Evolutionary conservation across 2,797 vertebrate genomes (phyloP).

Genomic region (Hoplostethus atlanticus): DNA sequence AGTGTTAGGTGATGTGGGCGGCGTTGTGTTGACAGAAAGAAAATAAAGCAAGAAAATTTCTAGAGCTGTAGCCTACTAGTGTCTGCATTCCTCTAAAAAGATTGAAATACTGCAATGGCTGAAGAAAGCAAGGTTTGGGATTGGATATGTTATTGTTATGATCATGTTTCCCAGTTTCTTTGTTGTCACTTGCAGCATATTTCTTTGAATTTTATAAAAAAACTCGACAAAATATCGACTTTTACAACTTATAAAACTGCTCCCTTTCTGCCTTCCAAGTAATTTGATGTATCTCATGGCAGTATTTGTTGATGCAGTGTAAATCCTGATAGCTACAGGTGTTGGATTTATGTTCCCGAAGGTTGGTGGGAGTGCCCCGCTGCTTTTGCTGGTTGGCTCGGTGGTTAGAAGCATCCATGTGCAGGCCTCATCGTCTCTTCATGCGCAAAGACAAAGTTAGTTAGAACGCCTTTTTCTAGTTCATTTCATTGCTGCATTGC

Average conservation of each 20-base stretch:
- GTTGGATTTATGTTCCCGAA: constrained; percentile 9
- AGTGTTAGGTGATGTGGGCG: too few relatives aligned
- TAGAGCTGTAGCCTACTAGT: too few relatives aligned
- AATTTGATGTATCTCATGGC: neutral
- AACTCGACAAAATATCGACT: too few relatives aligned
- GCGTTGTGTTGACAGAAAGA: too few relatives aligned
- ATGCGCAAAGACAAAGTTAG: constrained; percentile 67
- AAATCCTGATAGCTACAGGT: neutral
- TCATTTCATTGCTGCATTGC: constrained; percentile 78
- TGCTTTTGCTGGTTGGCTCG: neutral
- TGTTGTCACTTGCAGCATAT: neutral
- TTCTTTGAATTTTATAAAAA: neutral
- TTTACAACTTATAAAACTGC: too few relatives aligned
- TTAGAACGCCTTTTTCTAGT: constrained; percentile 50
- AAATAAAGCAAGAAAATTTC: too few relatives aligned
- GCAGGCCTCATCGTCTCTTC: constrained; percentile 45
- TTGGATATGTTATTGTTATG: too few relatives aligned
- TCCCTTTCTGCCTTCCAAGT: neutral
- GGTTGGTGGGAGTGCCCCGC: neutral
- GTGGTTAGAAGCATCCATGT: constrained; percentile 4
- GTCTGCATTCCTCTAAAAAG: too few relatives aligned
- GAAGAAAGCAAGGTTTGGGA: too few relatives aligned
- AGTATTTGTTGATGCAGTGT: neutral
- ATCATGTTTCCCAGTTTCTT: too few relatives aligned
- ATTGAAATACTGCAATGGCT: too few relatives aligned